Evolutionary conservation across 2,113 vertebrate genomes (phyloP), one percentile per base, ranked within the genome.

Genomic region (Sterrhoptilus dennistouni): DNA sequence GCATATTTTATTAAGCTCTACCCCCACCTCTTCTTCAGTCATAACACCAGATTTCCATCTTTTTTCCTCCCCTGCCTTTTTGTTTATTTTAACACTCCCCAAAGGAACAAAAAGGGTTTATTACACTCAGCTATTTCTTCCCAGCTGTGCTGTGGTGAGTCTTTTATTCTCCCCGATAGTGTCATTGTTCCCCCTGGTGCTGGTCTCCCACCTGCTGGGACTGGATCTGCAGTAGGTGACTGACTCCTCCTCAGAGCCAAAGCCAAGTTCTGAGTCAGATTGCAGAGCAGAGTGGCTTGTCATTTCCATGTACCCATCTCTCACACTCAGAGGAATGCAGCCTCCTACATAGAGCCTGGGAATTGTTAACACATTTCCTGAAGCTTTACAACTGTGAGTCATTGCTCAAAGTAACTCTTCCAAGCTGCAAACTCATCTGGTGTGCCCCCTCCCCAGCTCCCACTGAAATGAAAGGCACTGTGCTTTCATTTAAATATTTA

Each of bases 351-450:
- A 78, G 90, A 93, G 90, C 88, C 95, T 96, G 80, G 87, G 90
- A 94, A 96, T 93, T 90, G 92, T 90, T 96, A 93, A 56, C 65
- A 76, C 86, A 81, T 95, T 96, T 97, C 92, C 96, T 89, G 92
- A 93, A 93, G 88, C 76, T 95, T 92, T 93, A 71, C 60, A 87
- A 61, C 77, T 89, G 42, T 92, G 95, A 96, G 56, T 97, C 96
- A 97, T 68, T 83, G 86, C 89, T 87, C 50, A 31, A 81, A 96
- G 90, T 83, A 93, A 80, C 52, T 91, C 72, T 87, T 96, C 60
- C 63, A 90, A 84, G 80, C 80, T 82, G 76, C 72, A 90, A 68
- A 74, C 22, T 89, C 93, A 91, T 91, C 75, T 96, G 90, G 74
- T 35, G 2, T 61, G 14, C 40, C 57, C 60, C 49, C 45, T 90